These are phyloP conservation scores for Osmerus eperlanus DNA, from an alignment of 2,113 vertebrate species.

Conservation along the genomic window DNA sequence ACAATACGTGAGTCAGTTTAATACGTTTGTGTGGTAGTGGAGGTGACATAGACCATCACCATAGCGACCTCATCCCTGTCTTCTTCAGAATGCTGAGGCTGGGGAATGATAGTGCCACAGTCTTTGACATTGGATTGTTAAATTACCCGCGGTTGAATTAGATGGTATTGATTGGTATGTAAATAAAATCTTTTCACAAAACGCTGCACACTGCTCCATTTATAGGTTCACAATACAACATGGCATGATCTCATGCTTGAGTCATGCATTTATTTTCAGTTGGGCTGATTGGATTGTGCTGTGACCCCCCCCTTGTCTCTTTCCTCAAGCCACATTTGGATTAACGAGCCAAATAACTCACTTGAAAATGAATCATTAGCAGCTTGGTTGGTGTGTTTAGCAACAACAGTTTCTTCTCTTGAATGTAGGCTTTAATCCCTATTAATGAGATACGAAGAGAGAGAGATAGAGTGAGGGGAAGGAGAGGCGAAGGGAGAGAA, in stretches of 20 bases:
- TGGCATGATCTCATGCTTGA: constrained; percentile 7
- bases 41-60: constrained; percentile 9
- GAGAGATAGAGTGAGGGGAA: background rate
- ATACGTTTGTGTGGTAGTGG: constrained; percentile 14
- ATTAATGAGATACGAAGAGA: background rate
- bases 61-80: constrained; percentile 14
- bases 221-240: background rate
- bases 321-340: background rate
- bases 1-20: constrained; percentile 27
- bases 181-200: constrained; percentile 36
- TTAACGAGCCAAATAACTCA: constrained; percentile 19
- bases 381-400: background rate
- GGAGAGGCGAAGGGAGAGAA: background rate
- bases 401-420: background rate
- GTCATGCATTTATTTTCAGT: constrained; percentile 17
- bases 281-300: background rate
- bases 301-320: constrained; percentile 21
- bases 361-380: constrained; percentile 14
- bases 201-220: constrained; percentile 6
- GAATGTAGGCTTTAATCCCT: constrained; percentile 8
- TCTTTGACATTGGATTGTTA: constrained; percentile 36
- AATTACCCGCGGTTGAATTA: constrained; percentile 28
- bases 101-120: background rate
- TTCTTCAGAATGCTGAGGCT: constrained; percentile 34
- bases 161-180: constrained; percentile 46